Conservation (phyloP, 2,888 invertebrate genomes). For the Acleris cristana region DNA sequence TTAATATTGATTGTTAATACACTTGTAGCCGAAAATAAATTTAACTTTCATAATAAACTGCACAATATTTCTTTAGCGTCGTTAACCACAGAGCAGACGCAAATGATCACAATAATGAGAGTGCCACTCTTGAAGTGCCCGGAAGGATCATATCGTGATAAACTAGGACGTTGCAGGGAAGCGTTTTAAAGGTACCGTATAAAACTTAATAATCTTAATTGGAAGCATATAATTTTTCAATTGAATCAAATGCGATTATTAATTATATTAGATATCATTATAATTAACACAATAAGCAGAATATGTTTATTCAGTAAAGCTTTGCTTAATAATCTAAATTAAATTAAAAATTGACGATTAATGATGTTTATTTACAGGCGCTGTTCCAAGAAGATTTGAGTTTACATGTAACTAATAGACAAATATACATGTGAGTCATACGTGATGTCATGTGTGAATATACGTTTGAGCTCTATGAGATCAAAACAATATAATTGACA, state of each 20-base stretch:
- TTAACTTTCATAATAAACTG: constrained; percentile 61
- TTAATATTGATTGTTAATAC: constrained; percentile 48
- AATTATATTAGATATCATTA: too few relatives aligned
- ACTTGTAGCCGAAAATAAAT: constrained; percentile 44
- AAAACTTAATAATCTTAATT: too few relatives aligned
- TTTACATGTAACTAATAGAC: not conserved
- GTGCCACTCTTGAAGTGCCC: constrained; percentile 62
- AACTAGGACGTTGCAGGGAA: constrained; percentile 57
- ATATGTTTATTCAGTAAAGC: too few relatives aligned
- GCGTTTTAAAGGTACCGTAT: constrained; percentile 52
- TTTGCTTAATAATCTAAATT: too few relatives aligned
- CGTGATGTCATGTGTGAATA: too few relatives aligned
- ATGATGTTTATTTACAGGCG: constrained; percentile 43
- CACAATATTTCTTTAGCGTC: constrained; percentile 42
- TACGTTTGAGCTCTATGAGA: not conserved
- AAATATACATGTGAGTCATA: not conserved
- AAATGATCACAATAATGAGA: constrained; percentile 63
- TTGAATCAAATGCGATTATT: too few relatives aligned
- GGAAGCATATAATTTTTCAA: too few relatives aligned
- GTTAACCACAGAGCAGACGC: constrained; percentile 42
- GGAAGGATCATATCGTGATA: constrained; percentile 57
- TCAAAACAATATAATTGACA: not conserved
- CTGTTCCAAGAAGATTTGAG: constrained; percentile 36
- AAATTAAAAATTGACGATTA: not conserved
- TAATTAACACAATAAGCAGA: too few relatives aligned